Conservation (phyloP, 2,797 vertebrate species). For the Sebastes ruberrimus region DNA sequence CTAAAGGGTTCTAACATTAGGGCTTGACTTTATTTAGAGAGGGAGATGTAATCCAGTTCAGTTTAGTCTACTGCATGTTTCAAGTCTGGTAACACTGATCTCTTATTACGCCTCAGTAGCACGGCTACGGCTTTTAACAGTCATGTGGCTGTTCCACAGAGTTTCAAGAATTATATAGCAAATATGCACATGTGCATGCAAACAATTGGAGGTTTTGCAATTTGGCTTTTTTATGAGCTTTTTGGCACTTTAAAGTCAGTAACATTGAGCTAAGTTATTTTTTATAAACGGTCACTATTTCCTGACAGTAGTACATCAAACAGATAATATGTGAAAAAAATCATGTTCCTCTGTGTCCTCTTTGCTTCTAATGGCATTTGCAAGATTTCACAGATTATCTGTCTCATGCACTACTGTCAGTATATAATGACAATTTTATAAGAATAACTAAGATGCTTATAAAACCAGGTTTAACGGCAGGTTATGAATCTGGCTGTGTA, state of each 20-base stretch:
- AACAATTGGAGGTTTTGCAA: slow-evolving; percentile 10
- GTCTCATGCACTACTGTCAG: too few species aligned
- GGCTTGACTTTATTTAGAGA: slow-evolving; percentile 36
- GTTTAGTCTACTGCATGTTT: slow-evolving; percentile 64
- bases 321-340: too few species aligned
- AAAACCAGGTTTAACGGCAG: background rate
- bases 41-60: slow-evolving; percentile 42
- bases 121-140: slow-evolving; percentile 52
- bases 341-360: too few species aligned
- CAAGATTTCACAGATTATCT: too few species aligned
- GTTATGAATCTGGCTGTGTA: slow-evolving; percentile 39
- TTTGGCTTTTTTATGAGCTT: slow-evolving; percentile 32
- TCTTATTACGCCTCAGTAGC: slow-evolving; percentile 27
- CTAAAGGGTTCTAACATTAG: slow-evolving; percentile 17
- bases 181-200: slow-evolving; percentile 50
- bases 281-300: too few species aligned
- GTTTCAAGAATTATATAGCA: background rate
- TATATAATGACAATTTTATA: too few species aligned
- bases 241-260: background rate
- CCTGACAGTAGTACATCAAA: too few species aligned
- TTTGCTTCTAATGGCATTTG: too few species aligned
- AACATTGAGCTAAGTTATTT: too few species aligned
- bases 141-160: slow-evolving; percentile 6
- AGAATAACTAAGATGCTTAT: background rate
- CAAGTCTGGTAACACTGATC: slow-evolving; percentile 40